Evolutionary conservation across 2,888 invertebrate species (phyloP).

Genomic region (Neria commutata): DNA sequence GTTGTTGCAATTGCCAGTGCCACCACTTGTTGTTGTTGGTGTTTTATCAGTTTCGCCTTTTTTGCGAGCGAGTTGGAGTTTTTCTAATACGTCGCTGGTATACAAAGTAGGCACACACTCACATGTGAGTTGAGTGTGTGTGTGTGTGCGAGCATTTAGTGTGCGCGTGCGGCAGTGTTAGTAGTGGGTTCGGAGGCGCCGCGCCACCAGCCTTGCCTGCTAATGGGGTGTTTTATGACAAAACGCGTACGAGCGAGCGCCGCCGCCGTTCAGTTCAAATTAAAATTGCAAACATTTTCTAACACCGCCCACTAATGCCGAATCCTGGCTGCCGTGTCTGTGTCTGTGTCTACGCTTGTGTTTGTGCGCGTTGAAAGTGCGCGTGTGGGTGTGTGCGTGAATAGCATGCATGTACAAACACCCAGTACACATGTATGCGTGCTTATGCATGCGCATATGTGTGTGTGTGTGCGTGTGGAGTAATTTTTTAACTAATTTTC

Average conservation of each 20-base stretch:
- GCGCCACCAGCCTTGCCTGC: slow-evolving; percentile 32
- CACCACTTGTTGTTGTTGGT: slow-evolving; percentile 10
- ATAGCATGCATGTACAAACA: too few species aligned
- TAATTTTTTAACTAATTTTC: slow-evolving; percentile 61
- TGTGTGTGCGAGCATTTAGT: slow-evolving; percentile 13
- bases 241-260: slow-evolving; percentile 44
- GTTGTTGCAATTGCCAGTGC: too few species aligned
- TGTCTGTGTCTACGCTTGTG: slow-evolving; percentile 28
- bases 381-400: slow-evolving; percentile 13
- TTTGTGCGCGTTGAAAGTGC: slow-evolving; percentile 11
- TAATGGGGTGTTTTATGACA: slow-evolving; percentile 57
- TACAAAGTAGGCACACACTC: too few species aligned
- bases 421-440: slow-evolving; percentile 17
- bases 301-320: slow-evolving; percentile 61
- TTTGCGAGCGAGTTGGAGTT: neutral
- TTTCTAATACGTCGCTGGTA: neutral
- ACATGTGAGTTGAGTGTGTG: neutral
- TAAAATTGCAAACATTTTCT: slow-evolving; percentile 53
- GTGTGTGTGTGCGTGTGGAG: slow-evolving; percentile 38
- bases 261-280: slow-evolving; percentile 36
- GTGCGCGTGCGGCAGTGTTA: neutral
- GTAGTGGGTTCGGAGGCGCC: neutral
- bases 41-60: slow-evolving; percentile 11
- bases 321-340: slow-evolving; percentile 4
- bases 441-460: slow-evolving; percentile 27